These are phyloP conservation scores for Elymnias hypermnestra DNA, from an alignment of 1,140 invertebrate species.

Conservation along the genomic window DNA sequence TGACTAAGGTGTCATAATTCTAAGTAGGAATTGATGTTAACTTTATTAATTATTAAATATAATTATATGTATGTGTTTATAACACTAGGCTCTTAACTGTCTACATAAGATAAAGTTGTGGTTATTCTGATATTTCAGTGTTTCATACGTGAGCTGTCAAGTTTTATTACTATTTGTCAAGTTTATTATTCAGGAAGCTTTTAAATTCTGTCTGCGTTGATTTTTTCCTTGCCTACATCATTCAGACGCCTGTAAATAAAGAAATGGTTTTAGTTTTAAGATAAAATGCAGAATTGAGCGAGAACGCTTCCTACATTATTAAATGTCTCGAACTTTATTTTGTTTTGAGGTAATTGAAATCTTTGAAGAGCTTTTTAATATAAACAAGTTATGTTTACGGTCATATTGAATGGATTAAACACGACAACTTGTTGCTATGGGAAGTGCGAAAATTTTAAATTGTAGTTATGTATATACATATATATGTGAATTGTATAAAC, in stretches of 20 bases:
- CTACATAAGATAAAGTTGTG: not conserved
- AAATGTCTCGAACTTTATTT: conserved; percentile 12
- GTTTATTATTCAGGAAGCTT: conserved; percentile 24
- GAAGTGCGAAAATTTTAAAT: no score
- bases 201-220: conserved; percentile 11
- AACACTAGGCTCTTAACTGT: not conserved
- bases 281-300: conserved; percentile 11
- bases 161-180: conserved; percentile 19
- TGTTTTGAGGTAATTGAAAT: not conserved
- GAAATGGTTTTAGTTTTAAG: conserved; percentile 17
- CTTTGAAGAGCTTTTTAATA: not conserved
- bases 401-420: not conserved
- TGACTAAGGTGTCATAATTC: no score
- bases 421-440: no score
- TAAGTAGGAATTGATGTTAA: no score
- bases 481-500: no score
- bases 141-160: conserved; percentile 11
- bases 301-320: conserved; percentile 18
- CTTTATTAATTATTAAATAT: no score
- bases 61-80: no score
- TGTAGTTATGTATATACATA: no score
- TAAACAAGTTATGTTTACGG: not conserved
- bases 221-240: conserved; percentile 8
- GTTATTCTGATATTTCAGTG: conserved; percentile 7
- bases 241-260: not conserved